Percentiles rank a stretch among this genome's conserved stretches.
phyloP scores from a whole-genome alignment of 1,140 invertebrate genomes.

The Adelges cooleyi region DNA sequence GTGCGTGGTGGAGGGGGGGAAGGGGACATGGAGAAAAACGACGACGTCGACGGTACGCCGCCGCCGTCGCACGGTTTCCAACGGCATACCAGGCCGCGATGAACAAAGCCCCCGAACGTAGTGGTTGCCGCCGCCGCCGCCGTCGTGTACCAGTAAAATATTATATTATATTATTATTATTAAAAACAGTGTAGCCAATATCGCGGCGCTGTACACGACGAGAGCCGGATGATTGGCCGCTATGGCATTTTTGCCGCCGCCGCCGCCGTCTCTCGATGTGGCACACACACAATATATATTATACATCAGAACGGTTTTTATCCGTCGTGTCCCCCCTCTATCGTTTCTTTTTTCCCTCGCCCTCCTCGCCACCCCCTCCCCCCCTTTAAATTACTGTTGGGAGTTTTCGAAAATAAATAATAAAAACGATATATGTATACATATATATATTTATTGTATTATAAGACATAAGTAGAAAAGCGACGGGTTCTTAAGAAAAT shows the following conservation, averaged over 20 bases:
- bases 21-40: no score
- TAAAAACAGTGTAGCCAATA: constrained; percentile 24
- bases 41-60: no score
- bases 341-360: background rate
- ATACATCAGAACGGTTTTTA: no score
- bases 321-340: background rate
- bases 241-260: background rate
- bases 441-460: no score
- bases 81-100: constrained; percentile 23
- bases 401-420: no score
- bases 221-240: background rate
- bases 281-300: background rate
- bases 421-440: no score
- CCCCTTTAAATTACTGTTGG: no score
- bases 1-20: no score
- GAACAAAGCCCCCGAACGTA: background rate
- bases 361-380: background rate
- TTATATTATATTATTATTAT: constrained; percentile 28
- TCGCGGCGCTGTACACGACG: background rate
- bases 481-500: no score
- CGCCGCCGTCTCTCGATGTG: background rate
- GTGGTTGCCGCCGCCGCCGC: constrained; percentile 14
- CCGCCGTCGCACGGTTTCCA: constrained; percentile 24
- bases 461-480: no score
- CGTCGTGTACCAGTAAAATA: constrained; percentile 24